phyloP scores from a whole-genome alignment of 2,888 invertebrate genomes.

The Cancer borealis region DNA sequence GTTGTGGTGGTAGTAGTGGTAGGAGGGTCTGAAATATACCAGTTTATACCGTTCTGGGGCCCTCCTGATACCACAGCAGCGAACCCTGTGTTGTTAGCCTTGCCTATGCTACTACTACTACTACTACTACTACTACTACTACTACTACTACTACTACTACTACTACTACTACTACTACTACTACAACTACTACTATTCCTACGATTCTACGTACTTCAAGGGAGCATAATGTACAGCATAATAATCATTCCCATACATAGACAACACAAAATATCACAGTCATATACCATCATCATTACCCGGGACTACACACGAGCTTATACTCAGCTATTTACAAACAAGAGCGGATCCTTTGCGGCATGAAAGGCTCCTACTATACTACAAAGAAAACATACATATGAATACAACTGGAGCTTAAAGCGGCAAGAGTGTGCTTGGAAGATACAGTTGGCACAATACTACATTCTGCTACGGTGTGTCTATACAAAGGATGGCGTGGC shows the following conservation, averaged over 20 bases:
- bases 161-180: constrained; percentile 35
- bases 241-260: background rate
- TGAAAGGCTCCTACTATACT: background rate
- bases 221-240: background rate
- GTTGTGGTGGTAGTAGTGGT: constrained; percentile 49
- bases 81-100: background rate
- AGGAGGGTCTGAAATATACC: constrained; percentile 58
- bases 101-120: constrained; percentile 5
- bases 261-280: background rate
- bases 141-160: constrained; percentile 28
- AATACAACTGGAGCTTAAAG: background rate
- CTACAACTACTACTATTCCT: background rate
- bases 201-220: background rate
- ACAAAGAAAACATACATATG: background rate
- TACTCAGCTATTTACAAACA: background rate
- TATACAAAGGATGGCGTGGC: background rate
- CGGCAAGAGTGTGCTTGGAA: background rate
- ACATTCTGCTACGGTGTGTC: background rate
- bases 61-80: background rate
- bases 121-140: background rate
- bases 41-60: constrained; percentile 49
- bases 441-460: constrained; percentile 26
- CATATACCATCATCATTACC: background rate
- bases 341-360: constrained; percentile 2
- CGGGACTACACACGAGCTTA: background rate